Conservation (phyloP, 2,113 vertebrate genomes). For the Coracopsis vasa region DNA sequence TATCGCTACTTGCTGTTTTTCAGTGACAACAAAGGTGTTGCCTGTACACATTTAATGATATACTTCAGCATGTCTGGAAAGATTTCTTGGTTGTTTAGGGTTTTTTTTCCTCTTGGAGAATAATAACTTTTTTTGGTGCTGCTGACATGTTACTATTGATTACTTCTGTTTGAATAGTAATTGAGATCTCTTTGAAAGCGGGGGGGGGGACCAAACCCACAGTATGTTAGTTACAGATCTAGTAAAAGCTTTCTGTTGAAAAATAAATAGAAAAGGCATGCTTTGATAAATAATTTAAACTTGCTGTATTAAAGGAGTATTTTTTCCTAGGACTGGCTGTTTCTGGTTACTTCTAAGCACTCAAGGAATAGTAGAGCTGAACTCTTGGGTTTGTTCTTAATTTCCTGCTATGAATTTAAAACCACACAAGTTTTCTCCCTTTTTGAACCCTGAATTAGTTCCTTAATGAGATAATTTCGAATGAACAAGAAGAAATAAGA, state of each 20-base stretch:
- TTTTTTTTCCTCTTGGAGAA: background rate
- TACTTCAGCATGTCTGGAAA: background rate
- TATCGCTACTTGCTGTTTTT: background rate
- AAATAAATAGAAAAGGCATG: background rate
- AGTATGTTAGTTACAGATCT: background rate
- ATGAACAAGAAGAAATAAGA: background rate
- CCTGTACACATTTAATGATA: background rate
- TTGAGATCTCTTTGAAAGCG: background rate
- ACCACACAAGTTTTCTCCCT: background rate
- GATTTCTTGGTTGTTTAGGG: background rate
- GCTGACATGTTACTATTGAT: background rate
- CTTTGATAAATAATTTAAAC: constrained; percentile 4
- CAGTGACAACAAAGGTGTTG: background rate
- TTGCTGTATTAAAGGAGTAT: background rate
- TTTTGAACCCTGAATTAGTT: background rate
- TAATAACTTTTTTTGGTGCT: background rate
- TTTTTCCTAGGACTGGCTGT: background rate
- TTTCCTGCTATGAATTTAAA: background rate
- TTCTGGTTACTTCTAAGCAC: background rate
- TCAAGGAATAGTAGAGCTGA: background rate
- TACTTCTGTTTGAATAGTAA: background rate
- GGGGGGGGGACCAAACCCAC: background rate
- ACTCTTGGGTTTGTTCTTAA: background rate
- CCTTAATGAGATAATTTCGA: background rate
- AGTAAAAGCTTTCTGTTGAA: background rate